A percentile compares a stretch with the other conserved stretches of the same genome.
Evolutionary conservation across 2,113 vertebrate genomes (phyloP).

Genomic region (Nothobranchius kuhntae): DNA sequence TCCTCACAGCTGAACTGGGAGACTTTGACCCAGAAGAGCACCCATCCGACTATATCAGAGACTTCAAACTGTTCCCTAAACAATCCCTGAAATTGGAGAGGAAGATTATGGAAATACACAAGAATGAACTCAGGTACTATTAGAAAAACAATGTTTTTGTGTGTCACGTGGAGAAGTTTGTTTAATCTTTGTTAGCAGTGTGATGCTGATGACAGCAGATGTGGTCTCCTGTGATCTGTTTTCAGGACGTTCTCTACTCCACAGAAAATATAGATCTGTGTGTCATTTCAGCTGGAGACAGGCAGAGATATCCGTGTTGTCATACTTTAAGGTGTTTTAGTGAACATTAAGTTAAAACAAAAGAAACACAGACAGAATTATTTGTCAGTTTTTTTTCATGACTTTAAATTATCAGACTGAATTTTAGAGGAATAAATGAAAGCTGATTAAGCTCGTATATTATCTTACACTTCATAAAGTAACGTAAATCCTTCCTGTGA

Average conservation of each 20-base stretch:
- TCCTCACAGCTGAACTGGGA: conserved; percentile 88
- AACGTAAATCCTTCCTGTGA: background rate
- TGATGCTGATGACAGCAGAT: conserved; percentile 31
- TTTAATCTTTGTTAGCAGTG: conserved; percentile 12
- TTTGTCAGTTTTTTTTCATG: too few relatives aligned
- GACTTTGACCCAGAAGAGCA: conserved; percentile 95
- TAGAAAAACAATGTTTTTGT: conserved; percentile 19
- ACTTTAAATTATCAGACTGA: background rate
- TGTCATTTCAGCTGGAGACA: conserved; percentile 11
- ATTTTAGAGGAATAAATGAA: background rate
- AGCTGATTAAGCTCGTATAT: conserved; percentile 5
- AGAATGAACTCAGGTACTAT: conserved; percentile 90
- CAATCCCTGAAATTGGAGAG: conserved; percentile 94
- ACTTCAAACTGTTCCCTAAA: conserved; percentile 97
- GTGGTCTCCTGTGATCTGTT: conserved; percentile 26
- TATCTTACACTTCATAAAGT: background rate
- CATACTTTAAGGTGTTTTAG: background rate
- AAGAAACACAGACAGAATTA: background rate
- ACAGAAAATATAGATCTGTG: conserved; percentile 14
- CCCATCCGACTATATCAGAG: conserved; percentile 90
- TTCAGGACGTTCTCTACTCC: conserved; percentile 9
- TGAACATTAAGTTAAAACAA: background rate
- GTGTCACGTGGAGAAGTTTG: conserved; percentile 3
- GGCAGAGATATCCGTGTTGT: conserved; percentile 4
- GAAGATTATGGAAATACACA: conserved; percentile 96